Conservation (phyloP, 92 coral and sea anemone genomes). For the Siderastrea radians region DNA sequence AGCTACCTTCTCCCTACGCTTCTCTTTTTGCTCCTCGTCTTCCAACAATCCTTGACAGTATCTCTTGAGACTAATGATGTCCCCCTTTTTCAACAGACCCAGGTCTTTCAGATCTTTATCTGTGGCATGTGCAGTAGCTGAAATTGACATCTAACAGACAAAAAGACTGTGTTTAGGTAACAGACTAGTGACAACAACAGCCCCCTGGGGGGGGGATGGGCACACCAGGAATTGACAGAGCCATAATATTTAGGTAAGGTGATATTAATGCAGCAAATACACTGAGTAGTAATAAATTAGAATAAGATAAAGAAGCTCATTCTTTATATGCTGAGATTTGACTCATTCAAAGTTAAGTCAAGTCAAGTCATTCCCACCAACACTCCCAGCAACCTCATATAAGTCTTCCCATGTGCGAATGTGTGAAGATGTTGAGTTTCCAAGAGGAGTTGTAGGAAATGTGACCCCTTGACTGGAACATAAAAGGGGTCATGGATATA, state of each 20-base stretch:
- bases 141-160: constrained; percentile 51
- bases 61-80: constrained; percentile 34
- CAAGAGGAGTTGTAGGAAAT: too few species aligned
- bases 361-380: too few species aligned
- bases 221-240: background rate
- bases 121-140: constrained; percentile 38
- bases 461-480: too few species aligned
- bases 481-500: too few species aligned
- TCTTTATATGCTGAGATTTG: constrained; percentile 3
- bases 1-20: constrained; percentile 33
- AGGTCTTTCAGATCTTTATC: constrained; percentile 44
- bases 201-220: background rate
- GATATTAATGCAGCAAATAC: background rate
- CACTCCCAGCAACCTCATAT: too few species aligned
- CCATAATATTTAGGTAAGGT: too few species aligned
- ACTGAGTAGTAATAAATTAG: background rate
- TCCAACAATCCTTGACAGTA: constrained; percentile 38
- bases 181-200: background rate
- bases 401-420: too few species aligned
- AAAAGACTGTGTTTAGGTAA: constrained; percentile 24
- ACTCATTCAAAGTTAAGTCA: too few species aligned
- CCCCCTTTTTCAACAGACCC: constrained; percentile 46
- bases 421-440: too few species aligned
- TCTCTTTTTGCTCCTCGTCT: constrained; percentile 41
- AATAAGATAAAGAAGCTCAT: background rate